Evolutionary conservation across 1,140 invertebrate genomes (phyloP), one percentile per base, ranked within the genome.

Genomic region (Kradibia gibbosae): DNA sequence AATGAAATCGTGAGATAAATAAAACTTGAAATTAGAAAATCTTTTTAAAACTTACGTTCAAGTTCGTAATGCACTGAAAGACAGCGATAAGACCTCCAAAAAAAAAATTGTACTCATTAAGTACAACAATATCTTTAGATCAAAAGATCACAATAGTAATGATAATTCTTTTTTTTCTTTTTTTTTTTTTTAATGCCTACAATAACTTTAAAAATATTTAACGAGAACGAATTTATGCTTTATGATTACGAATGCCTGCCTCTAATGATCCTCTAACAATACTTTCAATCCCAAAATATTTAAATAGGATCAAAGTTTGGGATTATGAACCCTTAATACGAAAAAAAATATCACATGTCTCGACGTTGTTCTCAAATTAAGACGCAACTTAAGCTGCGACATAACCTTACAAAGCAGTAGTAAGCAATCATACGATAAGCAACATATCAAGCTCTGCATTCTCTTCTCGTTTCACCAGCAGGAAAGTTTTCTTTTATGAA

Each of bases 371-470:
- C 31, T 62, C 1, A 34, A 62, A 67, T 67, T n/a, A n/a, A 67
- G 17, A 39, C 22, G 34, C 34, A 65, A 65, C 62, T 65, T 10
- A 36, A 36, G 62, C 62, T 36, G n/a, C 22, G 20, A 67, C 62
- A 67, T 67, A 67, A 67, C 34, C 62, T 67, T 67, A 67, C 34
- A n/a, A 36, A 39, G 34, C 62, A 39, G 20, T 67, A 11, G 20
- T 67, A 39, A 39, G 62, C 34, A 67, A 67, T 67, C 62, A 67
- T 39, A 2, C 34, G 34, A 67, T 67, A 67, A 67, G 62, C 4
- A 67, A n/a, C 34, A 15, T 67, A 36, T 67, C 62, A 39, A 20
- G n/a, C 20, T 36, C 28, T 28, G 22, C 10, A 34, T 39, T 39
- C 34, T 39, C 3, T 39, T 39, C 20, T 28, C 17, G 13, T 34